These are phyloP conservation scores for Rhineura floridana DNA, from an alignment of 2,113 vertebrate genomes.

Conservation along the genomic window DNA sequence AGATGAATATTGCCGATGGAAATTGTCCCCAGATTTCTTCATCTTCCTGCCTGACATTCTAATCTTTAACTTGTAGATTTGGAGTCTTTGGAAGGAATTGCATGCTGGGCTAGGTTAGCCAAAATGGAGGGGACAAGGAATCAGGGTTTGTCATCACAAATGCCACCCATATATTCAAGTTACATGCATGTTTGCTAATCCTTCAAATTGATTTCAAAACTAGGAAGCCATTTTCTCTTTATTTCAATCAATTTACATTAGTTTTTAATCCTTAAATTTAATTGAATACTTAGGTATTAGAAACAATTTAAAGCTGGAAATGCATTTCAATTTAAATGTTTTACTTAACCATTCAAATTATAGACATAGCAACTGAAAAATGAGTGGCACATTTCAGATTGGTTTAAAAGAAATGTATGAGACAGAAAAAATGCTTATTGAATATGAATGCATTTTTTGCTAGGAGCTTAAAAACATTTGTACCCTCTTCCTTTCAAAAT, in stretches of 20 bases:
- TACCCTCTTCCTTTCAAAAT: too few relatives aligned
- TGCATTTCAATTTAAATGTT: background rate
- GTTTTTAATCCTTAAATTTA: background rate
- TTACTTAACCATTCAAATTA: background rate
- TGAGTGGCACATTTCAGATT: background rate
- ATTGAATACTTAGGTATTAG: fast-evolving
- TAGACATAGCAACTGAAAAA: background rate
- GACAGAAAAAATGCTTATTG: background rate
- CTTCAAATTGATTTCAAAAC: background rate
- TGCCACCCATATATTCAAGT: background rate
- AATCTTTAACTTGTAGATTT: too few relatives aligned
- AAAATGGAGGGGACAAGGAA: too few relatives aligned
- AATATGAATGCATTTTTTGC: background rate
- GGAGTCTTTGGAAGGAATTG: too few relatives aligned
- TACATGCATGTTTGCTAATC: background rate
- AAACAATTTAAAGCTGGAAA: background rate
- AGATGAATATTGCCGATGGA: too few relatives aligned
- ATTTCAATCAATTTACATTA: background rate
- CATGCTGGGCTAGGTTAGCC: too few relatives aligned
- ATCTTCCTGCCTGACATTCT: too few relatives aligned
- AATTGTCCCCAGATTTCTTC: too few relatives aligned
- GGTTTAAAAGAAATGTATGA: background rate
- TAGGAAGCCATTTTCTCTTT: background rate
- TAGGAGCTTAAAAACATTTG: background rate
- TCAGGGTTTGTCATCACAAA: too few relatives aligned